Percentiles rank a stretch among this genome's conserved stretches.
Conservation (phyloP, 2,888 invertebrate species). For the Leucania comma region DNA sequence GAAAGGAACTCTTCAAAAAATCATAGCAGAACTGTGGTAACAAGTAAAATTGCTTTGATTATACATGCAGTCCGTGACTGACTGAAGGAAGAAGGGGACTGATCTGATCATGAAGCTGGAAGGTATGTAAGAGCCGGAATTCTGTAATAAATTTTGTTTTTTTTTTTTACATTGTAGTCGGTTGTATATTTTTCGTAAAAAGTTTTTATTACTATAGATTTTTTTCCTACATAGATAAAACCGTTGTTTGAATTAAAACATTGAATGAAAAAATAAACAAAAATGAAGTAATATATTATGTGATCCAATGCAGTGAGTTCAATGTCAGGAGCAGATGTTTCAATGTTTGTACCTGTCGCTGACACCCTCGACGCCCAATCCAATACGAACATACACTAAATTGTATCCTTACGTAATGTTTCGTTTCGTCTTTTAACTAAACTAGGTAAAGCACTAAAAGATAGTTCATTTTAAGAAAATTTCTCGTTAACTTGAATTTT, state of each 20-base stretch:
- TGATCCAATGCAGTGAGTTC: constrained; percentile 12
- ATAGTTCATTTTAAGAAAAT: background rate
- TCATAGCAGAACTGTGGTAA: too few relatives aligned
- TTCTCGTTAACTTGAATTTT: too few relatives aligned
- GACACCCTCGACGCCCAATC: constrained; percentile 1
- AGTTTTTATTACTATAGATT: too few relatives aligned
- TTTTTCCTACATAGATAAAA: background rate
- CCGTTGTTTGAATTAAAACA: background rate
- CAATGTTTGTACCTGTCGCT: constrained; percentile 18
- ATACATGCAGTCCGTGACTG: too few relatives aligned
- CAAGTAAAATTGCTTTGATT: too few relatives aligned
- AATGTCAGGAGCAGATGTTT: constrained; percentile 42
- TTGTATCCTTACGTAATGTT: constrained; percentile 21
- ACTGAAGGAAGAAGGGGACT: too few relatives aligned
- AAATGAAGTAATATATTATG: constrained; percentile 10
- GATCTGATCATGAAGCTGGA: too few relatives aligned
- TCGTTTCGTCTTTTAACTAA: background rate
- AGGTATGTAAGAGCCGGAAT: too few relatives aligned
- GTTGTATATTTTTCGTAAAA: too few relatives aligned
- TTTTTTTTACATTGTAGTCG: too few relatives aligned
- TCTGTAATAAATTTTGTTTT: too few relatives aligned
- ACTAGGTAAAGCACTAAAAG: background rate
- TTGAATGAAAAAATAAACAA: background rate
- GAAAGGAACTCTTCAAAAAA: too few relatives aligned
- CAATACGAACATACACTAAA: constrained; percentile 19